These are phyloP conservation scores for Macrophya annulata DNA, from an alignment of 2,888 invertebrate species.

Conservation along the genomic window DNA sequence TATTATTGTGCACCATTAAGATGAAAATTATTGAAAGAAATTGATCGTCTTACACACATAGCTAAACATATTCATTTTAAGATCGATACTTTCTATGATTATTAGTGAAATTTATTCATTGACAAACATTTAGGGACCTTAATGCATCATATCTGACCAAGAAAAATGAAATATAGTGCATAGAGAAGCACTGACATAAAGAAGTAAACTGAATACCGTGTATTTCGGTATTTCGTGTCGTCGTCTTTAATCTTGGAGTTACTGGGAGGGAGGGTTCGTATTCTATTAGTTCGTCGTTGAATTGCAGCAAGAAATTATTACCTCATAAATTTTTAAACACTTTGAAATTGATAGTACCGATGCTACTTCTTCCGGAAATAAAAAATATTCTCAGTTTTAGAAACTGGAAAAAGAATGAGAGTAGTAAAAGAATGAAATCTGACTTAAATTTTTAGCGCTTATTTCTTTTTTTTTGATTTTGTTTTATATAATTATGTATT, in stretches of 20 bases:
- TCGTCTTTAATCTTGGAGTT: not conserved
- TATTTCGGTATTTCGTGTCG: not conserved
- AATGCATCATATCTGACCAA: not conserved
- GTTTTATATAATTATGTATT: constrained; percentile 9
- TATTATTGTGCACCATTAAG: not conserved
- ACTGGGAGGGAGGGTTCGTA: not conserved
- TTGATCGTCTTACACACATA: not conserved
- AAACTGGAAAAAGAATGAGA: constrained; percentile 12
- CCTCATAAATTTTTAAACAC: not conserved
- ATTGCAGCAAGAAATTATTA: not conserved
- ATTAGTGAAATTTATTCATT: not conserved
- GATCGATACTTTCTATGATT: not conserved
- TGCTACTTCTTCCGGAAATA: not conserved
- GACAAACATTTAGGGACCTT: not conserved
- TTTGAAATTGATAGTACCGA: not conserved
- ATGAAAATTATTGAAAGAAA: not conserved
- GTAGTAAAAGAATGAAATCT: not conserved
- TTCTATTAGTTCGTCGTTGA: not conserved
- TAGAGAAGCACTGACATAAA: not conserved
- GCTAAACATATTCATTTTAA: not conserved
- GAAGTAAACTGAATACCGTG: not conserved
- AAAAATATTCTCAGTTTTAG: not conserved
- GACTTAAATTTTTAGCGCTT: not conserved
- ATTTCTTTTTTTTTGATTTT: not conserved
- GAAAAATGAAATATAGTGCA: not conserved